Evolutionary conservation across 2,113 vertebrate genomes (phyloP).

Genomic region (Mystacornis crossleyi): DNA sequence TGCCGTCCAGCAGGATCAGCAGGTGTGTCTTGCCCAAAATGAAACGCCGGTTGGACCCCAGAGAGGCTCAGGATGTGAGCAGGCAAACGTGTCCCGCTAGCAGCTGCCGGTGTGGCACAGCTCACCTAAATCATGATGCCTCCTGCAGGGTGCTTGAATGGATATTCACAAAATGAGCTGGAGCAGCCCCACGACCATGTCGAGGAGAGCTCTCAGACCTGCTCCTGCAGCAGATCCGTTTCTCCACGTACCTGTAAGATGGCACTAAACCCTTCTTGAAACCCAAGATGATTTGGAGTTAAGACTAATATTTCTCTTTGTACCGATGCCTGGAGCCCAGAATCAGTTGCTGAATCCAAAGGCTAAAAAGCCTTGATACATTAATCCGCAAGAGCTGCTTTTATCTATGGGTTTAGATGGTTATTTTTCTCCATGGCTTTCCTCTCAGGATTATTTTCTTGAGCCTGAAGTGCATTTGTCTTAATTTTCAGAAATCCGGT

Average conservation of each 20-base stretch:
- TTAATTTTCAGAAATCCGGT: constrained; percentile 48
- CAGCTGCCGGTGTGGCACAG: neutral
- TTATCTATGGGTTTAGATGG: constrained; percentile 39
- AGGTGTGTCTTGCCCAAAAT: neutral
- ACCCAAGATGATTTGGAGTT: neutral
- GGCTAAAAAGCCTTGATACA: constrained; percentile 28
- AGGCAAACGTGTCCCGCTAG: accelerated
- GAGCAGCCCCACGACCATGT: neutral
- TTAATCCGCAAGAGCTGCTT: constrained; percentile 43
- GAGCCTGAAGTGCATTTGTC: constrained; percentile 55
- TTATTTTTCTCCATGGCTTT: constrained; percentile 48
- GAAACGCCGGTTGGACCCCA: neutral
- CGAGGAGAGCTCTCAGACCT: neutral
- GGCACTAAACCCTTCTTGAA: neutral
- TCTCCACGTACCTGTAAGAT: neutral
- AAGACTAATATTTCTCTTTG: neutral
- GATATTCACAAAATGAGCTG: neutral
- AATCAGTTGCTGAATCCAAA: constrained; percentile 31
- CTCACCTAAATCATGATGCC: neutral
- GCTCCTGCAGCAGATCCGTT: neutral
- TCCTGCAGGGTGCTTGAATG: neutral
- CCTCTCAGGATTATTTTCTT: constrained; percentile 64
- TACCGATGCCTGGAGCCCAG: neutral
- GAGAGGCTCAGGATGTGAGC: neutral
- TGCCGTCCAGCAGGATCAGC: neutral